A percentile compares a stretch with the other conserved stretches of the same genome.
phyloP scores from a whole-genome alignment of 2,797 vertebrate genomes.

The Tachyglossus aculeatus region DNA sequence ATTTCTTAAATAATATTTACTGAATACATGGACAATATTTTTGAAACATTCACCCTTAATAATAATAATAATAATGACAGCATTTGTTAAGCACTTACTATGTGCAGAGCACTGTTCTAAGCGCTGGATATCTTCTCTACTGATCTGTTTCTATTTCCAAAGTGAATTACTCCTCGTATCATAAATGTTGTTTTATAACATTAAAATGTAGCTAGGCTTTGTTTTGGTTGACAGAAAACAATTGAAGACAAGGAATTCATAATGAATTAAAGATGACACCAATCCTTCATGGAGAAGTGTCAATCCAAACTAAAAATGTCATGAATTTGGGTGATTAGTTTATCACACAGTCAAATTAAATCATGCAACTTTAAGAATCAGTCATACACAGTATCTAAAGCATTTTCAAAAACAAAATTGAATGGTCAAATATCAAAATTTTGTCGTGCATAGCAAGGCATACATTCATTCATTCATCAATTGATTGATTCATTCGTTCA shows the following conservation, averaged over 20 bases:
- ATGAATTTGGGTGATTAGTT: slow-evolving; percentile 3
- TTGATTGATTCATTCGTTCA: too few relatives aligned
- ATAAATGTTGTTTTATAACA: not conserved
- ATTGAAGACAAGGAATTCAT: slow-evolving; percentile 13
- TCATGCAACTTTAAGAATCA: not conserved
- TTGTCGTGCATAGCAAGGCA: too few relatives aligned
- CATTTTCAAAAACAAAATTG: too few relatives aligned
- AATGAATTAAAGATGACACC: slow-evolving; percentile 9
- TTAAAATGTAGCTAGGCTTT: not conserved
- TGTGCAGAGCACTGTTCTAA: too few relatives aligned
- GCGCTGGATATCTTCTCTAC: not conserved
- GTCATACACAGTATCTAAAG: too few relatives aligned
- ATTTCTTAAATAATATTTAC: not conserved
- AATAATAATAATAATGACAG: too few relatives aligned
- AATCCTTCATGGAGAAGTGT: slow-evolving; percentile 5
- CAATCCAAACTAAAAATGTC: not conserved
- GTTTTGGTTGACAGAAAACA: not conserved
- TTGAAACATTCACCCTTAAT: not conserved
- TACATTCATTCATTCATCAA: too few relatives aligned
- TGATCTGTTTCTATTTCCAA: not conserved
- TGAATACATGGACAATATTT: not conserved
- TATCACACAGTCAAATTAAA: slow-evolving; percentile 1
- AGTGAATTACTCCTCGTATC: not conserved
- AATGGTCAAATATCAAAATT: too few relatives aligned
- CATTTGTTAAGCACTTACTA: too few relatives aligned